Percentiles rank a stretch among this genome's conserved stretches.
phyloP scores from a whole-genome alignment of 2,888 invertebrate genomes.

The Tetrapedia diversipes region DNA sequence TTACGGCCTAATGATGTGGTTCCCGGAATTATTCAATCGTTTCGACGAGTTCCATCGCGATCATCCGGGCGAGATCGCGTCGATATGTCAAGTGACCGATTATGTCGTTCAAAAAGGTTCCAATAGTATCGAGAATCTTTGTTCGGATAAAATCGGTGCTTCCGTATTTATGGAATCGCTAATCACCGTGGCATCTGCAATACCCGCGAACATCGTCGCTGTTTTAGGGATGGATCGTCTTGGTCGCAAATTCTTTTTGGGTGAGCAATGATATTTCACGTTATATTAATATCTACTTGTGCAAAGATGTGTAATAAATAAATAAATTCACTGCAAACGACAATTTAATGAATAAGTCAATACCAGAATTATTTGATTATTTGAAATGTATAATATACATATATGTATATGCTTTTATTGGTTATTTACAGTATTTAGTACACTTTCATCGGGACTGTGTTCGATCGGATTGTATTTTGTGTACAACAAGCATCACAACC shows the following conservation, averaged over 20 bases:
- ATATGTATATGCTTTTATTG: no score
- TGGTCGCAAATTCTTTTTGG: slow-evolving; percentile 92
- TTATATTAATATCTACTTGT: not conserved
- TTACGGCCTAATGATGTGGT: slow-evolving; percentile 98
- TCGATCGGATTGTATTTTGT: slow-evolving; percentile 94
- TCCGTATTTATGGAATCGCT: slow-evolving; percentile 93
- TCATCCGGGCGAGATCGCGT: slow-evolving; percentile 84
- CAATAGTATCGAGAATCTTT: slow-evolving; percentile 85
- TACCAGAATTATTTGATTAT: no score
- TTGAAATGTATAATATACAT: no score
- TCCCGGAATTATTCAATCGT: slow-evolving; percentile 96
- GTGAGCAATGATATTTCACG: slow-evolving; percentile 81
- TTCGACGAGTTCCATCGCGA: slow-evolving; percentile 91
- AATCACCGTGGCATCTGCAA: slow-evolving; percentile 93
- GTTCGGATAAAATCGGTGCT: slow-evolving; percentile 89
- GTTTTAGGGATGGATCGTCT: slow-evolving; percentile 93
- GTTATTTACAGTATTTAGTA: slow-evolving; percentile 90
- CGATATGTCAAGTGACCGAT: slow-evolving; percentile 90
- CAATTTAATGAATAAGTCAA: no score
- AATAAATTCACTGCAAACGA: not conserved
- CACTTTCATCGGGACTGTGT: slow-evolving; percentile 92
- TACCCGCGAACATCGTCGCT: slow-evolving; percentile 93
- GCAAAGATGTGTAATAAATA: no score
- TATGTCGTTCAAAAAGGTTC: slow-evolving; percentile 89
- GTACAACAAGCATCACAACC: slow-evolving; percentile 91